Base-by-base conservation (phyloP, 2,888 invertebrate species). In the Drosophila leonis region DNA sequence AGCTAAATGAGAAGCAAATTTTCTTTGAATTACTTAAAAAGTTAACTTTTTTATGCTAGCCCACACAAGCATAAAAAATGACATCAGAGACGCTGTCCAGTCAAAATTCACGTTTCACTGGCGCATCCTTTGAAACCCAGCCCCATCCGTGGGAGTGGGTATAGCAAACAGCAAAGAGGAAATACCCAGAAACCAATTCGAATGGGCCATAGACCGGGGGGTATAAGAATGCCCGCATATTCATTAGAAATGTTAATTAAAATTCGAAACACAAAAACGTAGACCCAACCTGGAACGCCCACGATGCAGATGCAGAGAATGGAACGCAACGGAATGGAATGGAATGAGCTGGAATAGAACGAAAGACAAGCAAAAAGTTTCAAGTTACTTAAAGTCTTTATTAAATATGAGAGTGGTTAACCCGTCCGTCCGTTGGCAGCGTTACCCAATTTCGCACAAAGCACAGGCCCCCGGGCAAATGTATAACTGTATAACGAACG, bases 301-400 rank as follows among this genome's bases (percentile, higher is more conserved):
- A 49, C 57, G 12, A 48, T 48, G 48, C 48, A 29, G n/a, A n/a
- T n/a, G n/a, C 56, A 54, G 39, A n/a, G 7, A 69, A 56, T 15
- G 29, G 29, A 63, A 61, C 57, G 62, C 55, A 60, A 65, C 15
- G 55, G 18, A 59, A 55, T 20, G 48, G 9, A 42, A 52, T 41
- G 55, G 55, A 54, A 62, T 60, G 67, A 31, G 35, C 31, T 42
- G 65, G 42, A 59, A 67, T 76, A 54, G 51, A 59, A 55, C 59
- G 61, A 54, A 69, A 75, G 75, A 83, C 80, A 90, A 82, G 78
- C 83, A 90, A 82, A 90, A 82, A 75, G 83, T 87, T 87, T 87
- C 80, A 90, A 88, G 82, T 90, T 88, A 88, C 88, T 90, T 90
- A 88, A 90, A 87, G 85, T 83, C 78, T 85, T 86, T 85, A 80